A percentile compares a stretch with the other conserved stretches of the same genome.
Conservation (phyloP, 2,113 vertebrate genomes). For the Hemicordylus capensis region DNA sequence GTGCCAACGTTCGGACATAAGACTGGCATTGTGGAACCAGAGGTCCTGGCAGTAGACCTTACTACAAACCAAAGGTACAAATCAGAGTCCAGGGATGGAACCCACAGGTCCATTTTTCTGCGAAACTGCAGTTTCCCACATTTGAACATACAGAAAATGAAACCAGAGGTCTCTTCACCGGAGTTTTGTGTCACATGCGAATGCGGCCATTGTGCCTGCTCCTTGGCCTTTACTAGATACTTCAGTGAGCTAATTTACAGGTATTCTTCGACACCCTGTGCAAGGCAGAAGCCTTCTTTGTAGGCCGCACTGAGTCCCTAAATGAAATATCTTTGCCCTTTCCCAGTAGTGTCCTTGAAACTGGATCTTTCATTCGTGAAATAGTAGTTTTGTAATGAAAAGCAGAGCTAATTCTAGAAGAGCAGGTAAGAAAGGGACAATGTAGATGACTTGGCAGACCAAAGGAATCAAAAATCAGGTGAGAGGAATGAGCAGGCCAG, state of each 20-base stretch:
- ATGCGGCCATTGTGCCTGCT: too few relatives aligned
- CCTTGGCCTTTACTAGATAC: not conserved
- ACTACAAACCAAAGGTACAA: too few relatives aligned
- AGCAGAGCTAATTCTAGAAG: conserved; percentile 13
- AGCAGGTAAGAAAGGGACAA: not conserved
- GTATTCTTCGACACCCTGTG: not conserved
- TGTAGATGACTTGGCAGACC: not conserved
- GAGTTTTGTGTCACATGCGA: too few relatives aligned
- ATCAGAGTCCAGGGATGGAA: too few relatives aligned
- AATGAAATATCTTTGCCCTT: not conserved
- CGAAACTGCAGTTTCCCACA: too few relatives aligned
- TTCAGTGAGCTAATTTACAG: not conserved
- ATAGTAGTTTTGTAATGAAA: not conserved
- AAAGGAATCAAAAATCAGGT: not conserved
- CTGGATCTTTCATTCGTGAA: not conserved
- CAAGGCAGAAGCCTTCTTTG: not conserved
- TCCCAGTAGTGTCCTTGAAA: not conserved
- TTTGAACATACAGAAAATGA: too few relatives aligned
- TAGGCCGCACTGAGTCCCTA: not conserved
- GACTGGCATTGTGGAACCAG: too few relatives aligned
- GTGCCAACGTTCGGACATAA: too few relatives aligned
- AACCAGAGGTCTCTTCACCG: too few relatives aligned
- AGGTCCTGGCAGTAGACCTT: too few relatives aligned
- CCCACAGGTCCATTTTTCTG: too few relatives aligned
- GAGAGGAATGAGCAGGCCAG: not conserved